Conservation (phyloP, 2,888 invertebrate genomes). For the Pyralis farinalis region DNA sequence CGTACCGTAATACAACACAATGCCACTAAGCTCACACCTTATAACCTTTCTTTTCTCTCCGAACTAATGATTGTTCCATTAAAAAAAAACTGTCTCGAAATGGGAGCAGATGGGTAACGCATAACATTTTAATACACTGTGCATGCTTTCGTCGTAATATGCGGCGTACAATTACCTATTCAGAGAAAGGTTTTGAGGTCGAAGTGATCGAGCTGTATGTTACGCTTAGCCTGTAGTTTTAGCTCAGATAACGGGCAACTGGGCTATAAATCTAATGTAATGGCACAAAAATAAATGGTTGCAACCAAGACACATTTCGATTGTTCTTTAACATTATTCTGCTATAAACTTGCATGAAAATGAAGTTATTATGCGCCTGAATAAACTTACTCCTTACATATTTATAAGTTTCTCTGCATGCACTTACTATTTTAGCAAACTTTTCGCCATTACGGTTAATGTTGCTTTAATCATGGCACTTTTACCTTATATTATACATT, state of each 20-base stretch:
- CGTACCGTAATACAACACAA: conserved; percentile 22
- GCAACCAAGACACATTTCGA: conserved; percentile 29
- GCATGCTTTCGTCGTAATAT: no score
- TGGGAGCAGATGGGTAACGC: background rate
- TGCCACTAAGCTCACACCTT: conserved; percentile 23
- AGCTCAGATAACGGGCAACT: conserved; percentile 40
- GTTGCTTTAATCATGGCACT: background rate
- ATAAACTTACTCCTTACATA: background rate
- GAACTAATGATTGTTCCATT: no score
- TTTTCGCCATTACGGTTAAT: conserved; percentile 1
- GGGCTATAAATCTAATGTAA: conserved; percentile 41
- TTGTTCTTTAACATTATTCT: conserved; percentile 27
- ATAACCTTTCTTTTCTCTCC: conserved; percentile 1
- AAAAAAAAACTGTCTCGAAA: background rate
- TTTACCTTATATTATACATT: no score
- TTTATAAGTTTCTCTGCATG: background rate
- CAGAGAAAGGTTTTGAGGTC: background rate
- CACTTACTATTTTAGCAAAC: background rate
- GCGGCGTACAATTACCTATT: no score
- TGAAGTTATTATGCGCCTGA: conserved; percentile 12
- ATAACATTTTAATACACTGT: background rate
- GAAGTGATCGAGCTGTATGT: background rate
- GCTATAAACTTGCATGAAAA: conserved; percentile 16
- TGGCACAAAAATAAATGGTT: conserved; percentile 46
- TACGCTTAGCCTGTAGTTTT: conserved; percentile 22